phyloP scores from a whole-genome alignment of 2,113 vertebrate species.

The Phrynocephalus versicolor region DNA sequence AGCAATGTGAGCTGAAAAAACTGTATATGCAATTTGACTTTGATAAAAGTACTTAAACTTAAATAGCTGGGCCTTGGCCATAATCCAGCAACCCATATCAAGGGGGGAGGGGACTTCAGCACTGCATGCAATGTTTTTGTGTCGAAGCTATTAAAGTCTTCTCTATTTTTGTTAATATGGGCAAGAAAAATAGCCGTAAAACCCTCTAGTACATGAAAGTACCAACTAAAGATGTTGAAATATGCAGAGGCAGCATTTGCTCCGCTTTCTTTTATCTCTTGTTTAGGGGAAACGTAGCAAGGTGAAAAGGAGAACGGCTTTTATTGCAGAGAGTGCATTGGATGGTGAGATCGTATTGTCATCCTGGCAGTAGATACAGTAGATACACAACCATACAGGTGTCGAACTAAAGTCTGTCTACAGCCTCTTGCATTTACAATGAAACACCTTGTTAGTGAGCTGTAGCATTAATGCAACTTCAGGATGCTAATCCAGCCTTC shows the following conservation, averaged over 20 bases:
- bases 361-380: no score
- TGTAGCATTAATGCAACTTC: neutral
- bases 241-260: neutral
- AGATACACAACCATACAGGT: no score
- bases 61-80: neutral
- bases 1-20: conserved; percentile 1
- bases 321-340: accelerated
- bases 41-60: neutral
- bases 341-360: neutral
- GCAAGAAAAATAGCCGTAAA: neutral
- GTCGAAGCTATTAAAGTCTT: neutral
- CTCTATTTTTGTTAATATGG: conserved; percentile 8
- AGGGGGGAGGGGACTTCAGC: neutral
- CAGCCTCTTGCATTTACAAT: neutral
- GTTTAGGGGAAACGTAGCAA: conserved; percentile 25
- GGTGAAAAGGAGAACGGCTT: neutral
- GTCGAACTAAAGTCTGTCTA: no score
- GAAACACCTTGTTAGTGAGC: neutral
- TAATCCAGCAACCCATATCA: conserved; percentile 11
- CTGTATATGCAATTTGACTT: neutral
- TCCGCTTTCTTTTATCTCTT: neutral
- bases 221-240: neutral
- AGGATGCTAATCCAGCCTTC: neutral
- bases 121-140: neutral
- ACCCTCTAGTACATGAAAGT: neutral